Evolutionary conservation across 2,888 invertebrate species (phyloP), one percentile per base, ranked within the genome.

Genomic region (Drosophila birchii): DNA sequence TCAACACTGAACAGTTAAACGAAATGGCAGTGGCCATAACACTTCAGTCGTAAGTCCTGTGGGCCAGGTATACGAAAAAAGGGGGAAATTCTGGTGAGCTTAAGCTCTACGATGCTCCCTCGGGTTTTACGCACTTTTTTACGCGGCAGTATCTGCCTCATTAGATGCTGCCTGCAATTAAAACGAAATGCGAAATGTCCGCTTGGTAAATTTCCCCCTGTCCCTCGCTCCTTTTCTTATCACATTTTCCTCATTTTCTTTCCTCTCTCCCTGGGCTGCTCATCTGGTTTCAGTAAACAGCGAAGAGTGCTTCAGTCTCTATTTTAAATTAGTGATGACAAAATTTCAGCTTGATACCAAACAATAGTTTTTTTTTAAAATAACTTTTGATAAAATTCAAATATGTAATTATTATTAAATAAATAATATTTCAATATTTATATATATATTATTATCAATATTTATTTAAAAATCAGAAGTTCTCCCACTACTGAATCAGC

Each of bases 111-210:
- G 34, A 3, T 23, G 18, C 54, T 54, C 26, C 43, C 44, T 49
- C 39, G 20, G 44, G 76, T 75, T 77, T 84, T 78, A 81, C 85
- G 81, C 81, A 81, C 85, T 84, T 81, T 60, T 81, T 87, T 78
- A 78, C 59, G 69, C 55, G 49, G 53, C 68, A 58, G 55, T 68
- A 67, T 59, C 69, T 76, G 74, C 75, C 76, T 74, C 74, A 76
- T 74, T 76, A 76, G 76, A 76, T 49, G 68, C 68, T 71, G 71
- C 58, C 72, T 38, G 68, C 68, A 68, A 68, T 68, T 69, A 69
- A 69, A 71, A 71, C 59, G 68, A 63, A 63, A 62, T 32, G 69
- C 34, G 34, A 55, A 68, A 71, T 68, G 68, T 53, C 60, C 53
- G 60, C 53, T 39, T 14, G 47, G 45, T 23, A 63, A 47, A 38